Evolutionary conservation across 2,797 vertebrate genomes (phyloP).

Genomic region (Lutjanus campechanus): DNA sequence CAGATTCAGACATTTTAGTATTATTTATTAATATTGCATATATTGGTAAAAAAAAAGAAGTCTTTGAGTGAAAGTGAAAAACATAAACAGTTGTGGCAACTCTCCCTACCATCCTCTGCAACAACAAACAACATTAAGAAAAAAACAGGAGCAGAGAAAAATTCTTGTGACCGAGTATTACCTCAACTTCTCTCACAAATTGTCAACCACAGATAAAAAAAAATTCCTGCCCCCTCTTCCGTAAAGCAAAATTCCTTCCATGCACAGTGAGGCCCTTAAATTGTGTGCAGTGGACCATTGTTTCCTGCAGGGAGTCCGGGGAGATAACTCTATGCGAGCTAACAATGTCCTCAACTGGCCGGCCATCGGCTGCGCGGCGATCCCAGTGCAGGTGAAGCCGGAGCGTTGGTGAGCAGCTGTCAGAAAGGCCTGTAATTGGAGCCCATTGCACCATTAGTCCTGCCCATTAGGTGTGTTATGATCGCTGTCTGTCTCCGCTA

Average conservation of each 20-base stretch:
- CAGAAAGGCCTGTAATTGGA: slow-evolving; percentile 83
- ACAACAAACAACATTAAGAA: neutral
- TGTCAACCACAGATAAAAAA: slow-evolving; percentile 30
- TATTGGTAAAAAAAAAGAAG: too few relatives aligned
- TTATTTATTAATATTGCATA: too few relatives aligned
- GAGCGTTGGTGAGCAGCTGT: slow-evolving; percentile 81
- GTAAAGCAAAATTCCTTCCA: slow-evolving; percentile 37
- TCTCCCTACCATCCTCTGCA: neutral
- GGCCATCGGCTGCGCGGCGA: slow-evolving; percentile 38
- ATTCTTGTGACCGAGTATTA: slow-evolving; percentile 1
- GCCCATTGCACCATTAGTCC: slow-evolving; percentile 84
- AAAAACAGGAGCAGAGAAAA: neutral
- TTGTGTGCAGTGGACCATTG: slow-evolving; percentile 63
- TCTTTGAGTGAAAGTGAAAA: too few relatives aligned
- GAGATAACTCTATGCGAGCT: slow-evolving; percentile 62
- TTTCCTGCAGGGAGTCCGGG: slow-evolving; percentile 56
- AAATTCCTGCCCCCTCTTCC: slow-evolving; percentile 1
- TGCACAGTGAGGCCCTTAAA: slow-evolving; percentile 63
- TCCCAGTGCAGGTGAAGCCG: slow-evolving; percentile 72
- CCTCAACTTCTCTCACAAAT: slow-evolving; percentile 9
- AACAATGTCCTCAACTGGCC: slow-evolving; percentile 70
- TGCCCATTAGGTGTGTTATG: slow-evolving; percentile 84
- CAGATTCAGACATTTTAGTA: too few relatives aligned
- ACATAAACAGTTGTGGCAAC: too few relatives aligned
- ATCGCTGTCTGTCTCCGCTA: slow-evolving; percentile 79